Conservation (phyloP, 1,140 invertebrate genomes). For the Catajapyx aquilonaris region DNA sequence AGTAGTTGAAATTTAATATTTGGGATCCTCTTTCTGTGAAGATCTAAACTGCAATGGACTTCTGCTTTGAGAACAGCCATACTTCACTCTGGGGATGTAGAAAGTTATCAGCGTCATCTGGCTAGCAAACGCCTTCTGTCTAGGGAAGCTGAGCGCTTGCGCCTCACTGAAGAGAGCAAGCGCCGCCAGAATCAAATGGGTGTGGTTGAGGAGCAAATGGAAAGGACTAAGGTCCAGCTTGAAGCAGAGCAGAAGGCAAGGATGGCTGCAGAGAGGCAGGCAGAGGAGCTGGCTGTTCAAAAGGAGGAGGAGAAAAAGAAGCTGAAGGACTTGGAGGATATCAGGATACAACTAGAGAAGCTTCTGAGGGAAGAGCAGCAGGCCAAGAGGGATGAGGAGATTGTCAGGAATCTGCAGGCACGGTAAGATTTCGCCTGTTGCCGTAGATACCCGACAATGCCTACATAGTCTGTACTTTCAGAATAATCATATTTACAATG, state of each 20-base stretch:
- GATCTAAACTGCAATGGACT: conserved; percentile 34
- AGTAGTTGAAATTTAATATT: no score
- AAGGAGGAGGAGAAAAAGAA: conserved; percentile 44
- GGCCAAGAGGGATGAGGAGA: conserved; percentile 63
- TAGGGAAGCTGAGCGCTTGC: conserved; percentile 27
- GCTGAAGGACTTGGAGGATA: conserved; percentile 44
- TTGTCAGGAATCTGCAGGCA: conserved; percentile 48
- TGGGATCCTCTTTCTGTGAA: no score
- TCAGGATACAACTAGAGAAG: conserved; percentile 38
- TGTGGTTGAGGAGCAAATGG: no score
- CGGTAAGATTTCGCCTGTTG: conserved; percentile 23
- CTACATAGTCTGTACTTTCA: no score
- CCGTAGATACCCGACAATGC: no score
- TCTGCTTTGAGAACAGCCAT: conserved; percentile 44
- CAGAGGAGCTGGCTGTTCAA: conserved; percentile 37
- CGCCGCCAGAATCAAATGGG: conserved; percentile 4
- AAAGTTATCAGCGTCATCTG: conserved; percentile 38
- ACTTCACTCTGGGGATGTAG: conserved; percentile 32
- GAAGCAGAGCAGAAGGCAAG: conserved; percentile 38
- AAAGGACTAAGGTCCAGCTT: conserved; percentile 25
- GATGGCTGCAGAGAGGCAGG: conserved; percentile 38
- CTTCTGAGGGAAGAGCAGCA: conserved; percentile 56
- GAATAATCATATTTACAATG: no score
- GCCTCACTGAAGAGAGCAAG: conserved; percentile 6
- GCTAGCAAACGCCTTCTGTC: conserved; percentile 30